Evolutionary conservation across 1,140 invertebrate genomes (phyloP).

Genomic region (Tetramorium simillimum): DNA sequence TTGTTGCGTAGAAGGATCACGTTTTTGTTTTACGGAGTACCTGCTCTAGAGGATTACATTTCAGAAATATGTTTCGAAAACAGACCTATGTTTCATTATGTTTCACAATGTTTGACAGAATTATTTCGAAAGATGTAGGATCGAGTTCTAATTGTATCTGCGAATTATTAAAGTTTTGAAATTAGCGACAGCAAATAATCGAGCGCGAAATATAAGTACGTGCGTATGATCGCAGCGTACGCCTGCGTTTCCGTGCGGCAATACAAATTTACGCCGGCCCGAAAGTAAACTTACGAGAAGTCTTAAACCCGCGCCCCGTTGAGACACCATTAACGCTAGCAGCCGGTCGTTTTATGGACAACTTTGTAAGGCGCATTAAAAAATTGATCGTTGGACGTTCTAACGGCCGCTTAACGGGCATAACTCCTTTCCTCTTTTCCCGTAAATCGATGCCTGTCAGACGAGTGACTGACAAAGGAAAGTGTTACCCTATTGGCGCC

Average conservation of each 20-base stretch:
- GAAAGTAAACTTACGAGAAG: slow-evolving; percentile 58
- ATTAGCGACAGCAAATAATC: slow-evolving; percentile 12
- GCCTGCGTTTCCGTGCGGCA: slow-evolving; percentile 15
- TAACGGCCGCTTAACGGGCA: slow-evolving; percentile 69
- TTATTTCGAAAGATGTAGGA: background rate
- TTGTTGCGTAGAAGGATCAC: slow-evolving; percentile 15
- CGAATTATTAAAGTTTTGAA: background rate
- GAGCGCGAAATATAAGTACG: background rate
- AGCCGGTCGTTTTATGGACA: slow-evolving; percentile 68
- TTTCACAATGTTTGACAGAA: background rate
- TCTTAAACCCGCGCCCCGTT: slow-evolving; percentile 58
- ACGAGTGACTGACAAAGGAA: slow-evolving; percentile 60
- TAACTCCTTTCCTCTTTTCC: slow-evolving; percentile 55
- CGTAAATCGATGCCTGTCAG: slow-evolving; percentile 72
- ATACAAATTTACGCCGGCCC: slow-evolving; percentile 39
- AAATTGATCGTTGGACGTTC: slow-evolving; percentile 61
- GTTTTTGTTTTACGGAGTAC: background rate
- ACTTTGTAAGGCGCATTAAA: slow-evolving; percentile 67
- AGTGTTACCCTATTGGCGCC: slow-evolving; percentile 10
- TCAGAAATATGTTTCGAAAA: background rate
- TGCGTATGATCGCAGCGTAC: background rate
- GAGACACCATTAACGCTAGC: slow-evolving; percentile 66
- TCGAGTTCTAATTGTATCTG: background rate
- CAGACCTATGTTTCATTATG: background rate
- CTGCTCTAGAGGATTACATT: background rate